A percentile compares a stretch with the other conserved stretches of the same genome.
These are phyloP conservation scores for Callopanchax toddi DNA, from an alignment of 2,113 vertebrate genomes.

Conservation along the genomic window DNA sequence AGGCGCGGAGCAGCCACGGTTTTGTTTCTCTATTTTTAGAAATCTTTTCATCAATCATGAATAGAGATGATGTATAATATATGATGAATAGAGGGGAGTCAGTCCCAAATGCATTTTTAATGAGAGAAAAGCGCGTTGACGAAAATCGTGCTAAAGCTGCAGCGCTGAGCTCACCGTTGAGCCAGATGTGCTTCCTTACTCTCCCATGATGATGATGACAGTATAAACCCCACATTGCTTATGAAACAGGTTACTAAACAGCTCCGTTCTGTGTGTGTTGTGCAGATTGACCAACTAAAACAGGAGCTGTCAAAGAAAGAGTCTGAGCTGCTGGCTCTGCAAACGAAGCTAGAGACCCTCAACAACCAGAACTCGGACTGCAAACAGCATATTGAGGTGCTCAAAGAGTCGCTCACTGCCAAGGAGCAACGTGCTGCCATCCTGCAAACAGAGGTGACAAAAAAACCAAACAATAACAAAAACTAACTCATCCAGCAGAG, in stretches of 20 bases:
- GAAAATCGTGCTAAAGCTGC: constrained; percentile 43
- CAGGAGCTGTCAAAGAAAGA: constrained; percentile 99
- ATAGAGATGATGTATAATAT: constrained; percentile 75
- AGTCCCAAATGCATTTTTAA: constrained; percentile 76
- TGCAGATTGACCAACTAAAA: constrained; percentile 97
- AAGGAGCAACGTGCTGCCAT: constrained; percentile 99
- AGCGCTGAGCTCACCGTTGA: constrained; percentile 1
- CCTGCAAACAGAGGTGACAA: constrained; percentile 99
- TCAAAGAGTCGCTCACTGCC: constrained; percentile 99
- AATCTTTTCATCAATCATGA: constrained; percentile 74
- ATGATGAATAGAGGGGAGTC: constrained; percentile 71
- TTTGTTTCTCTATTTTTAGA: constrained; percentile 76
- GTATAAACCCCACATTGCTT: background rate
- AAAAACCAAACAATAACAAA: too few species aligned
- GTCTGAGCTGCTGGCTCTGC: constrained; percentile 97
- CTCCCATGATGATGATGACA: background rate
- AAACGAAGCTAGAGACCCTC: constrained; percentile 99
- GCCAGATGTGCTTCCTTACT: constrained; percentile 7
- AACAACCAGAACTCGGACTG: constrained; percentile 99
- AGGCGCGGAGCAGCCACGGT: constrained; percentile 38
- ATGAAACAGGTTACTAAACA: background rate
- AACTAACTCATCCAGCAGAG: background rate
- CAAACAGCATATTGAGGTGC: constrained; percentile 99
- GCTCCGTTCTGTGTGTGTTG: background rate
- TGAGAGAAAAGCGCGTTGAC: constrained; percentile 54